Base-by-base conservation (phyloP, 2,113 vertebrate genomes). In the Paramisgurnus dabryanus region DNA sequence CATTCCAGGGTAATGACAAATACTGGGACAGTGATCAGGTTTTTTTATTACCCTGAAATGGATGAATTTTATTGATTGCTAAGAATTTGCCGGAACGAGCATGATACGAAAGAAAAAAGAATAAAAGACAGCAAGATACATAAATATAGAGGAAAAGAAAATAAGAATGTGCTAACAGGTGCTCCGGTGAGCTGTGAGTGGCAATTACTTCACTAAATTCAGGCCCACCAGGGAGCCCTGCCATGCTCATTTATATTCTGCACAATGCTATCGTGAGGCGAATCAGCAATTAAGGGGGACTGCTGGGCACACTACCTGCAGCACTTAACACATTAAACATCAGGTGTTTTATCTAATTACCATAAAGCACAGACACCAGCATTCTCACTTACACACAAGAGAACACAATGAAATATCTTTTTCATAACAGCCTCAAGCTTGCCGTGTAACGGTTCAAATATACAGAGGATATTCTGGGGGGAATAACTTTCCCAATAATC, bases 261-360 rank as follows among this genome's bases (percentile, higher is more conserved):
- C 65, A 80, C 71, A 61, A 43, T 83, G 74, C 85, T 83, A 85
- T 86, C 83, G 83, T 41, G 73, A 85, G 82, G 72, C 76, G 50
- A 87, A 80, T 67, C 60, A 70, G 84, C 87, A 87, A 87, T 88
- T 89, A 90, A 86, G 83, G 67, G 76, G 64, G 82, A 78, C 82
- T 86, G 71, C 86, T 85, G 84, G 83, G 80, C 85, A 66, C 73
- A 78, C 84, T 83, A 89, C 85, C 87, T 86, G 85, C 82, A 86
- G 83, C 86, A 84, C 84, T 85, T 86, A 87, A 83, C 85, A 86
- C 80, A 90, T 90, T 88, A 90, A 88, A 85, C 85, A 89, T 70
- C 83, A 87, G 84, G 80, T 85, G 86, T 80, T 81, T 85, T 74
- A 74, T 60, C 86, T 90, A 87, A 85, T 88, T 86, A 91, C 84